A percentile compares a stretch with the other conserved stretches of the same genome.
Evolutionary conservation across 2,113 vertebrate genomes (phyloP).

Genomic region (Taxidea taxus): DNA sequence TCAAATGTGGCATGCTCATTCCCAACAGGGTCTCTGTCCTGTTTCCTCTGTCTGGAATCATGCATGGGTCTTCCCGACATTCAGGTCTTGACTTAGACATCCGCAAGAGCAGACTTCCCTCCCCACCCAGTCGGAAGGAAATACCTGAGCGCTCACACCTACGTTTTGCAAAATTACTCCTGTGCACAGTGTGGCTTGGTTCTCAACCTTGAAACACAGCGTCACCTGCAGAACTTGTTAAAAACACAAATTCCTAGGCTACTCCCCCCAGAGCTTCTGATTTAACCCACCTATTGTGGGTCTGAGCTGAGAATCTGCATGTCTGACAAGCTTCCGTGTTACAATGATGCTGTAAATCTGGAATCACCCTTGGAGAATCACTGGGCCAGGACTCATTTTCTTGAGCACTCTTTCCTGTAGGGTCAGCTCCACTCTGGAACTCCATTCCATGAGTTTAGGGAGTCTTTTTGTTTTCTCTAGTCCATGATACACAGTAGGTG

Average conservation of each 20-base stretch:
- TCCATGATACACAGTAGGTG: neutral
- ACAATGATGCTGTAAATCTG: neutral
- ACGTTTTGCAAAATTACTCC: neutral
- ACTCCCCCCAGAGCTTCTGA: neutral
- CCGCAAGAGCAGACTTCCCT: neutral
- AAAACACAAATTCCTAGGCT: neutral
- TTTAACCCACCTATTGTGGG: neutral
- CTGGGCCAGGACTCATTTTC: no score
- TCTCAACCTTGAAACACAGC: neutral
- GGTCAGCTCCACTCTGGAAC: neutral
- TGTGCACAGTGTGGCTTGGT: rapidly evolving
- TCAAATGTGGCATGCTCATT: neutral
- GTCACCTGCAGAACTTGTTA: neutral
- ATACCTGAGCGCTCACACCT: neutral
- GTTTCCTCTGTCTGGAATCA: neutral
- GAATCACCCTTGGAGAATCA: neutral
- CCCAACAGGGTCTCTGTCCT: neutral
- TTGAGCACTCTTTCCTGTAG: neutral
- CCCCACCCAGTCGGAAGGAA: neutral
- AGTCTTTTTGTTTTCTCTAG: neutral
- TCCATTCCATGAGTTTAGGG: neutral
- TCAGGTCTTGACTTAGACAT: neutral
- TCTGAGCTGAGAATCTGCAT: neutral
- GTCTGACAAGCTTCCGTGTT: neutral
- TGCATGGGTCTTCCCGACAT: neutral